These are phyloP conservation scores for Maniola hyperantus DNA, from an alignment of 2,888 invertebrate species.

Conservation along the genomic window DNA sequence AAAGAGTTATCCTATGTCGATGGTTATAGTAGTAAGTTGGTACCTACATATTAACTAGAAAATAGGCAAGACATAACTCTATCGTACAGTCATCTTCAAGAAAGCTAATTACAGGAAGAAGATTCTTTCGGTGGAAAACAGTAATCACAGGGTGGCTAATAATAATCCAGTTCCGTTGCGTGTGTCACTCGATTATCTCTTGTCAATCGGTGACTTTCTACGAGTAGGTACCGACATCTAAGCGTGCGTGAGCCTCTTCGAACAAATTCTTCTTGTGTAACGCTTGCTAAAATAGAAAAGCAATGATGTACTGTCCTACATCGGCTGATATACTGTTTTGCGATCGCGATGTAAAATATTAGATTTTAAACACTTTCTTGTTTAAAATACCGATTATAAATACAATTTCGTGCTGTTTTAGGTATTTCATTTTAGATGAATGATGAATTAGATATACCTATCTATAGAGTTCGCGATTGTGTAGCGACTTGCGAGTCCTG, in stretches of 20 bases:
- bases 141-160: constrained; percentile 12
- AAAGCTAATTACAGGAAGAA: constrained; percentile 27
- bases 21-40: too few relatives aligned
- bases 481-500: too few relatives aligned
- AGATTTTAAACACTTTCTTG: background rate
- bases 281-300: constrained; percentile 73
- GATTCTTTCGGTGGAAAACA: constrained; percentile 15
- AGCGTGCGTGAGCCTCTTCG: constrained; percentile 57
- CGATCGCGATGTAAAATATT: background rate
- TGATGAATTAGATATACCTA: too few relatives aligned
- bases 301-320: constrained; percentile 17
- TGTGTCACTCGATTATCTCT: constrained; percentile 64
- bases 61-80: background rate
- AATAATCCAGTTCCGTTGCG: constrained; percentile 33
- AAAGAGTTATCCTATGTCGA: too few relatives aligned
- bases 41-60: background rate
- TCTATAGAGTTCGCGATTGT: too few relatives aligned
- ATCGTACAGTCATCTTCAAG: background rate
- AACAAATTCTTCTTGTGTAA: constrained; percentile 66
- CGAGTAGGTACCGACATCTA: constrained; percentile 38
- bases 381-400: background rate
- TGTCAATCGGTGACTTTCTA: constrained; percentile 66
- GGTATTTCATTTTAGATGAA: too few relatives aligned
- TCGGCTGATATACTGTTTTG: background rate
- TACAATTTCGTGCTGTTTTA: too few relatives aligned